Evolutionary conservation across 1,140 invertebrate species (phyloP), one percentile per base, ranked within the genome.

Genomic region (Whitmania pigra): DNA sequence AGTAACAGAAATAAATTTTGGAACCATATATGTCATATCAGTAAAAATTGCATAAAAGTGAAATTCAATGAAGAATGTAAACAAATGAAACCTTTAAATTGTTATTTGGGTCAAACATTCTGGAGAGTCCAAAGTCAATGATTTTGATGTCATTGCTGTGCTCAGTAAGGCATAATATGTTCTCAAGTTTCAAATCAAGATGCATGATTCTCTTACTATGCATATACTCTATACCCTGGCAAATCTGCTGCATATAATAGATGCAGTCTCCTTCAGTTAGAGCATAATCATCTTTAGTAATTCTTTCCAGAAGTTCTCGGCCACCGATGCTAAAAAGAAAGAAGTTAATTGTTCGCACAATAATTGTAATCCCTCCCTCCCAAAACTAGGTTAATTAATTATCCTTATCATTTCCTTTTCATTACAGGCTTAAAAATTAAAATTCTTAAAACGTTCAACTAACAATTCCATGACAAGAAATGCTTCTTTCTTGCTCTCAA

Each of bases 71-170:
- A 22, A 25, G 31, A 70, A n/a, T n/a, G 53, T 53, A 40, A 36
- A 36, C 31, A 36, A 36, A 36, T 2, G 27, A 25, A 31, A 73
- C 68, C 69, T 71, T 71, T 55, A 69, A 55, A 20, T 36, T 36
- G 53, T 69, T 55, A 29, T 53, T 66, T 20, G 43, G 68, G 55
- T 75, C 72, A 25, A 27, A 73, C 31, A 54, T 73, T 22, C 71
- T 66, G 20, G 72, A 60, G 91, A 89, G 73, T 89, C 94, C 95
- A 87, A 98, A 98, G 85, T 98, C 95, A 77, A 98, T 93, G 83
- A 99, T 98, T 86, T 99, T 99, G 83, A 99, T 99, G 77, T 95
- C 94, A 82, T 92, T 97, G 83, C 94, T 86, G 84, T 98, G 98
- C 69, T 95, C 94, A 87, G 98, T 98, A 86, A 95, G 97, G 80